phyloP scores from a whole-genome alignment of 2,113 vertebrate species.

The Syngnathus floridae region DNA sequence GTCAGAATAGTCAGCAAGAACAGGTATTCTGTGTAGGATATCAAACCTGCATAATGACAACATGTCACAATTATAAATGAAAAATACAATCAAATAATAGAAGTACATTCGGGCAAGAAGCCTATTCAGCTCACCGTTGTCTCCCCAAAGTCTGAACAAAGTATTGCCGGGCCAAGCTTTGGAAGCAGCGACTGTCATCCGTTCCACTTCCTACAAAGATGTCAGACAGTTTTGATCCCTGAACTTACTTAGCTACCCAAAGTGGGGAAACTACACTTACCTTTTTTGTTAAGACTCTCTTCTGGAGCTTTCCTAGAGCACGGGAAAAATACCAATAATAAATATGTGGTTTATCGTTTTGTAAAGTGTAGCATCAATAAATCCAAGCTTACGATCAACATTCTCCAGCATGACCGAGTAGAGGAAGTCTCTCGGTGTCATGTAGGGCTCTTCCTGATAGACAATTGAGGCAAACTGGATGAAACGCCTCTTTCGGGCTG shows the following conservation, averaged over 20 bases:
- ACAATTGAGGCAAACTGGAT: constrained; percentile 84
- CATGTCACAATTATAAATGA: background rate
- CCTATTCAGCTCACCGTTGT: constrained; percentile 77
- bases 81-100: background rate
- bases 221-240: background rate
- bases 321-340: background rate
- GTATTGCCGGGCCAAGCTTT: constrained; percentile 70
- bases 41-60: constrained; percentile 76
- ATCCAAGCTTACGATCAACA: constrained; percentile 74
- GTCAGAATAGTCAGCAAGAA: constrained; percentile 95
- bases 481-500: constrained; percentile 71
- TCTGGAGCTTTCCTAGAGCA: constrained; percentile 63
- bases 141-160: constrained; percentile 87
- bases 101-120: background rate
- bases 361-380: too few species aligned
- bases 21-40: constrained; percentile 95
- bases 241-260: background rate
- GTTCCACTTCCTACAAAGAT: constrained; percentile 75
- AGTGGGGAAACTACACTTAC: constrained; percentile 33
- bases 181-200: constrained; percentile 67
- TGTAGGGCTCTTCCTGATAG: constrained; percentile 83
- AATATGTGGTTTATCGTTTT: background rate
- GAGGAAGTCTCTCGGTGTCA: constrained; percentile 96
- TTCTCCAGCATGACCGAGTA: constrained; percentile 89
- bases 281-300: constrained; percentile 52